These are phyloP conservation scores for Trematomus bernacchii DNA, from an alignment of 2,797 vertebrate species.

Conservation along the genomic window DNA sequence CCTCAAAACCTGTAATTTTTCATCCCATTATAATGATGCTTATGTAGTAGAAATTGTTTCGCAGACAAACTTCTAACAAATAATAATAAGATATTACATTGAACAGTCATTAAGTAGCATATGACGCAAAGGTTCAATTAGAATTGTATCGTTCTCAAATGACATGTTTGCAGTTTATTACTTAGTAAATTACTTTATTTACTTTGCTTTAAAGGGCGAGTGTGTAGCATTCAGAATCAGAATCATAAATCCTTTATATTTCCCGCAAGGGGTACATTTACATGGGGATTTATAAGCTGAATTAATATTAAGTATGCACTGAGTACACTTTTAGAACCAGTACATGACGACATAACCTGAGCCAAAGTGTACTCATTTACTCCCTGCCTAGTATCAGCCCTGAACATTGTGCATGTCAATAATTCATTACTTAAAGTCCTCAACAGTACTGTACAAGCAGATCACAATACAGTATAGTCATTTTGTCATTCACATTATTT, in stretches of 20 bases:
- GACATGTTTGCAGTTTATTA: neutral
- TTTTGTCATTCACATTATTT: neutral
- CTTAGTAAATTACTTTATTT: too few species aligned
- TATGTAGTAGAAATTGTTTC: neutral
- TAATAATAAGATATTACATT: neutral
- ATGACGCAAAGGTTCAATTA: neutral
- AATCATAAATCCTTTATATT: too few species aligned
- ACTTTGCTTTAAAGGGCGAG: too few species aligned
- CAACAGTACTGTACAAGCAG: neutral
- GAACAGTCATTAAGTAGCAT: neutral
- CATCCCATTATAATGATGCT: constrained; percentile 2
- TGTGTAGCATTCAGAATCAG: too few species aligned
- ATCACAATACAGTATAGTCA: neutral
- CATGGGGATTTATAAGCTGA: too few species aligned
- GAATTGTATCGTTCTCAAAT: neutral
- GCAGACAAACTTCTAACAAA: neutral
- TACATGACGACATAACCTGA: neutral
- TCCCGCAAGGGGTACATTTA: too few species aligned
- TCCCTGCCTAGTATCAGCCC: neutral
- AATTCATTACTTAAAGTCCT: neutral
- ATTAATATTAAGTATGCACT: too few species aligned
- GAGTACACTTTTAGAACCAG: neutral
- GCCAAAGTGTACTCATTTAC: constrained; percentile 18
- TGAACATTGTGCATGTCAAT: neutral
- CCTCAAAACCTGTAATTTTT: neutral